These are phyloP conservation scores for Neotoma lepida DNA, from an alignment of 2,113 vertebrate species.

Conservation along the genomic window DNA sequence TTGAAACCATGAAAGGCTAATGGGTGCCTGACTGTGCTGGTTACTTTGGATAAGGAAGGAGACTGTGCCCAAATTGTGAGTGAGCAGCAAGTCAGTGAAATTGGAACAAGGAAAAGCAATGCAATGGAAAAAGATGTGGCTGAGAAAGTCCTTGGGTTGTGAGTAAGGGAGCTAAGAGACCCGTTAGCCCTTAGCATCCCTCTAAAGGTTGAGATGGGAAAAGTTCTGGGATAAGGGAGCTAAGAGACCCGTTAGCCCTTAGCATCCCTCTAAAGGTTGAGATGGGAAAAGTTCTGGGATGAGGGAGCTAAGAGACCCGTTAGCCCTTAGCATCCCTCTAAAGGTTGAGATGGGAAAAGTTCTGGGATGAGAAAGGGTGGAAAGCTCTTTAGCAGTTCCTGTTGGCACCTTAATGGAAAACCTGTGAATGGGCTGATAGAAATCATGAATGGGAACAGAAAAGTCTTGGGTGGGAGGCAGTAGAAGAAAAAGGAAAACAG, in stretches of 20 bases:
- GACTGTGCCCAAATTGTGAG: background rate
- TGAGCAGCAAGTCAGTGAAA: background rate
- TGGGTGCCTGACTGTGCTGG: background rate
- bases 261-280: background rate
- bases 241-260: background rate
- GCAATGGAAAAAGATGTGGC: background rate
- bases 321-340: background rate
- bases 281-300: background rate
- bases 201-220: background rate
- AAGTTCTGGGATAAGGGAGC: background rate
- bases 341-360: background rate
- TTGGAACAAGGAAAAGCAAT: background rate
- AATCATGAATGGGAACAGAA: background rate
- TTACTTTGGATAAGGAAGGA: background rate
- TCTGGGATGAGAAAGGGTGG: background rate
- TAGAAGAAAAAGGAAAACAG: background rate
- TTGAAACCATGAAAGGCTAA: background rate
- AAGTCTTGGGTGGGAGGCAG: background rate
- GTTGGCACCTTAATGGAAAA: background rate
- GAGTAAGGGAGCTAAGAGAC: background rate
- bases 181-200: background rate
- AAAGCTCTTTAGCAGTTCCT: background rate
- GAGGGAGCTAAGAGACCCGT: background rate
- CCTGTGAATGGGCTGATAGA: background rate
- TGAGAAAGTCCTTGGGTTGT: background rate